Evolutionary conservation across 2,888 invertebrate genomes (phyloP), one percentile per base, ranked within the genome.

Genomic region (Acanthococcus lagerstroemiae): DNA sequence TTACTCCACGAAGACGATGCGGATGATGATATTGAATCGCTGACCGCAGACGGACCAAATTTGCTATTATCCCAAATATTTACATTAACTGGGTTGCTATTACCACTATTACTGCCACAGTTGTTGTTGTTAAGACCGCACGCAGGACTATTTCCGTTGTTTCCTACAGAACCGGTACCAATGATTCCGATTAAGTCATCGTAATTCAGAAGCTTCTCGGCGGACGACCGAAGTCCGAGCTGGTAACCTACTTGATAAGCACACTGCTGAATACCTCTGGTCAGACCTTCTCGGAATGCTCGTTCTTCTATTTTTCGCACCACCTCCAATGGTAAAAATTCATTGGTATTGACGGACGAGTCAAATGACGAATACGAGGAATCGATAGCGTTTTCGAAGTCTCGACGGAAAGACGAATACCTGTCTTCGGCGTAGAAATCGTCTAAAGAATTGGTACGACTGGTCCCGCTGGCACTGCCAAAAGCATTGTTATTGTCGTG

Each of bases 321-420:
- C 45, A 67, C 63, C 7, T 65, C 60, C 37, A 69, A 65, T 17
- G 67, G 61, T 17, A 67, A 17, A 54, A 61, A 67, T 44, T 67
- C 61, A 25, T 44, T 55, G 4, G 45, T 55, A 24, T 55, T 55
- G 3, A 55, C 45, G 3, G 55, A n/a, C 5, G 65, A 25, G 24
- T 55, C 55, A 27, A 55, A 65, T 17, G 63, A 61, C 15, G 61
- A 46, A 50, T 65, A 69, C 1, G 70, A 70, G 1, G 70, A 70
- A 67, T 71, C 69, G 26, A 71, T 70, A 5, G 71, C 71, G 63
- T 71, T 71, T 61, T 71, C 71, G 7, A 71, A 69, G 66, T 72
- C 71, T 12, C 71, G 68, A 4, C 70, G 67, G 58, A 72, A 71
- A 50, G 70, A 70, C 6, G 70, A 70, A 65, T 70, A 72, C 17